Evolutionary conservation across 2,113 vertebrate genomes (phyloP).

Genomic region (Megaceryle maxima): DNA sequence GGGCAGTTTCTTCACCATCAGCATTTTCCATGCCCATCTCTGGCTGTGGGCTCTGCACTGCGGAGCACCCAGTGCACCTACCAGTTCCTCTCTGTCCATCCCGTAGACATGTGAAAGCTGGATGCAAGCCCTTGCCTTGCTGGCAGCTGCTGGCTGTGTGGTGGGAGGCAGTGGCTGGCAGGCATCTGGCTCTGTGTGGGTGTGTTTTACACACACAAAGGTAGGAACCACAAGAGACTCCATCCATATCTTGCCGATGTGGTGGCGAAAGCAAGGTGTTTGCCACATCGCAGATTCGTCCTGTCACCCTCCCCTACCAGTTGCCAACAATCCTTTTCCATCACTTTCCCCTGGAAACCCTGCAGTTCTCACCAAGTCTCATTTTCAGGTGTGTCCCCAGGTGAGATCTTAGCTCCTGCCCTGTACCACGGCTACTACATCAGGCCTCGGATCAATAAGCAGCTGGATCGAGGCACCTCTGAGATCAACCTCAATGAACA

Average conservation of each 20-base stretch:
- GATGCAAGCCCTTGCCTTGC: background rate
- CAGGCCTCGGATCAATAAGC: constrained; percentile 77
- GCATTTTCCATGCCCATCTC: constrained; percentile 12
- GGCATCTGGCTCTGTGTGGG: background rate
- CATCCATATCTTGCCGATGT: background rate
- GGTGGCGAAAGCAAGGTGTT: background rate
- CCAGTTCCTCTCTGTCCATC: background rate
- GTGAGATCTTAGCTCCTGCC: constrained; percentile 82
- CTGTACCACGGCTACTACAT: constrained; percentile 90
- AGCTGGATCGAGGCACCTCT: constrained; percentile 80
- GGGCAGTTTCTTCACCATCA: constrained; percentile 23
- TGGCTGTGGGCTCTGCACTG: background rate
- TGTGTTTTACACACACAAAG: background rate
- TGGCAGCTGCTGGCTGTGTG: background rate
- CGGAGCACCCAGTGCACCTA: background rate
- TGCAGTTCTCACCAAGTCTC: background rate
- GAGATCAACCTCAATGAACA: constrained; percentile 81
- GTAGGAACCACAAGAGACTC: background rate
- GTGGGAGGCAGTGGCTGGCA: background rate
- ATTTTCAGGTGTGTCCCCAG: constrained; percentile 76
- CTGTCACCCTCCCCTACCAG: background rate
- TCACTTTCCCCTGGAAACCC: background rate
- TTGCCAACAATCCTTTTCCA: background rate
- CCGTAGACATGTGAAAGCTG: background rate
- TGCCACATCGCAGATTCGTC: background rate